Evolutionary conservation across 2,797 vertebrate genomes (phyloP).

Genomic region (Pantherophis alleghaniensis): DNA sequence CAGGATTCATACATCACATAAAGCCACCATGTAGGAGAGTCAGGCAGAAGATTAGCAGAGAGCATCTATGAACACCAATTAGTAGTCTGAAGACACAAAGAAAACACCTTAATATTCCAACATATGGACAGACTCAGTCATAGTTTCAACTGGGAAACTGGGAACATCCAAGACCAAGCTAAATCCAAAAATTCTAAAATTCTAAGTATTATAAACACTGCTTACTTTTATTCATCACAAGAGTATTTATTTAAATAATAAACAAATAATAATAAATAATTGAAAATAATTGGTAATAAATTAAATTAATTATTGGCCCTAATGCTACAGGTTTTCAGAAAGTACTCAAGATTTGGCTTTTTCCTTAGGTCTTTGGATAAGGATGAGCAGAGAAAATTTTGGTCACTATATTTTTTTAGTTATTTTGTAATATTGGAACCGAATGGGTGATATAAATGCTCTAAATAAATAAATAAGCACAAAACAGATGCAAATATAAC

Average conservation of each 20-base stretch:
- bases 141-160: background rate
- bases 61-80: background rate
- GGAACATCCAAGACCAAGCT: background rate
- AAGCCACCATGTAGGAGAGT: background rate
- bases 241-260: background rate
- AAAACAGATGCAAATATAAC: background rate
- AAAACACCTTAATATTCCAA: background rate
- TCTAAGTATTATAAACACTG: background rate
- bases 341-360: no score
- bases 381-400: background rate
- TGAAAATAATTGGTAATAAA: no score
- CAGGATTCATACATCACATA: background rate
- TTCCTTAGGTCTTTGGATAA: background rate
- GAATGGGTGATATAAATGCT: background rate
- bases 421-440: background rate
- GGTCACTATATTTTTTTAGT: background rate
- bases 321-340: no score
- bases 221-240: background rate
- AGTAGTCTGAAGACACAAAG: background rate
- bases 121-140: background rate
- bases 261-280: background rate
- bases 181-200: background rate
- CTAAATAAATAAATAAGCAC: background rate
- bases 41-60: background rate
- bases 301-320: no score